A percentile compares a stretch with the other conserved stretches of the same genome.
phyloP scores from a whole-genome alignment of 2,797 vertebrate genomes.

The Tokudaia tokunoshimensis region DNA sequence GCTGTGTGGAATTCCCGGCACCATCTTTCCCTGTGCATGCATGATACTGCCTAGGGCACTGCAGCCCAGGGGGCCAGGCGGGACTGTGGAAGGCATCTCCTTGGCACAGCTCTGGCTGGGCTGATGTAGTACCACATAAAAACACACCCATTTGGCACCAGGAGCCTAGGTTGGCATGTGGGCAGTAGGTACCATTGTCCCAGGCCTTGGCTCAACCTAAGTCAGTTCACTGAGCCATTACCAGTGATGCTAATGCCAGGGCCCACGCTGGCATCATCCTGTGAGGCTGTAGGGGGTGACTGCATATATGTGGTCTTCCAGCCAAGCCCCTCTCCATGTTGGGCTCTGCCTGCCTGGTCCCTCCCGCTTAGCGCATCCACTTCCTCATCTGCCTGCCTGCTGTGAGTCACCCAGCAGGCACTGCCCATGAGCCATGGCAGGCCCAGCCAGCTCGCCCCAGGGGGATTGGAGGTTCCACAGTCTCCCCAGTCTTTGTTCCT shows the following conservation, averaged over 20 bases:
- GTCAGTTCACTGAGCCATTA: neutral
- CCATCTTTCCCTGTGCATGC: neutral
- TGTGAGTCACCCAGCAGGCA: conserved; percentile 72
- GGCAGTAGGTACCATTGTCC: neutral
- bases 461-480: neutral
- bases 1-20: neutral
- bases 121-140: neutral
- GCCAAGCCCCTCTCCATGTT: neutral
- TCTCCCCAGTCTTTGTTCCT: neutral
- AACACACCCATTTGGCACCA: neutral
- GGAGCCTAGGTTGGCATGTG: neutral
- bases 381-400: neutral
- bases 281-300: neutral
- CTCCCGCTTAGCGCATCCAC: conserved; percentile 13
- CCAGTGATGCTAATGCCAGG: too few relatives aligned
- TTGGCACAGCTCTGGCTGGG: neutral
- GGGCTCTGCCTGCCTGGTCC: neutral
- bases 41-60: neutral
- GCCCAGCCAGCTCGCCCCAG: conserved; percentile 53
- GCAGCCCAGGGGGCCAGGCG: neutral
- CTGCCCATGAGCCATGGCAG: neutral
- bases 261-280: neutral
- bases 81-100: neutral
- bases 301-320: neutral
- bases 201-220: neutral